A percentile compares a stretch with the other conserved stretches of the same genome.
Evolutionary conservation across 2,888 invertebrate genomes (phyloP).

Genomic region (Automeris io): DNA sequence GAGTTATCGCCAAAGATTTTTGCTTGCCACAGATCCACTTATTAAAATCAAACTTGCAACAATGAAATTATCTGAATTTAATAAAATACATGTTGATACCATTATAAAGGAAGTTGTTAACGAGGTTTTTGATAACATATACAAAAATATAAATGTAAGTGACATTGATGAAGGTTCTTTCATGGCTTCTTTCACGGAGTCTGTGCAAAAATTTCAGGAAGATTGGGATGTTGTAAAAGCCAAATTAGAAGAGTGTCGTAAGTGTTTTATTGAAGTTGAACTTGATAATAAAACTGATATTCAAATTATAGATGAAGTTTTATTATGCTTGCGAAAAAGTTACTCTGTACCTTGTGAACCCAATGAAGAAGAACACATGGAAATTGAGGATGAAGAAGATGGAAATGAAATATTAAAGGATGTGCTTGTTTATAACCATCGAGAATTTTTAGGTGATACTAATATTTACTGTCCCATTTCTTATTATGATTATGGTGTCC

Average conservation of each 20-base stretch:
- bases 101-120: constrained; percentile 31
- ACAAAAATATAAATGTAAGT: constrained; percentile 16
- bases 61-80: constrained; percentile 17
- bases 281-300: constrained; percentile 58
- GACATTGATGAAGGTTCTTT: constrained; percentile 23
- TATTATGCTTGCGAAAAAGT: constrained; percentile 46
- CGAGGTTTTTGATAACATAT: constrained; percentile 17
- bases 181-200: constrained; percentile 31
- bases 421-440: constrained; percentile 37
- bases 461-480: constrained; percentile 79
- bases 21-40: constrained; percentile 43
- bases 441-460: constrained; percentile 74
- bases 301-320: constrained; percentile 49
- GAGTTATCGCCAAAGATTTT: constrained; percentile 40
- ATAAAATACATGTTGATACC: constrained; percentile 27
- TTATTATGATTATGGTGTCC: constrained; percentile 64
- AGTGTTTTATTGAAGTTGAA: constrained; percentile 61
- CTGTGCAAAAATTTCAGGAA: constrained; percentile 52
- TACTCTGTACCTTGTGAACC: constrained; percentile 37
- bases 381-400: constrained; percentile 28
- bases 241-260: constrained; percentile 55
- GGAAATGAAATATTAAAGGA: constrained; percentile 36
- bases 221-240: constrained; percentile 53
- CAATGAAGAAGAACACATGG: constrained; percentile 37
- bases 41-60: constrained; percentile 38